These are phyloP conservation scores for Brachyhypopomus gauderio DNA, from an alignment of 2,113 vertebrate species.

Conservation along the genomic window DNA sequence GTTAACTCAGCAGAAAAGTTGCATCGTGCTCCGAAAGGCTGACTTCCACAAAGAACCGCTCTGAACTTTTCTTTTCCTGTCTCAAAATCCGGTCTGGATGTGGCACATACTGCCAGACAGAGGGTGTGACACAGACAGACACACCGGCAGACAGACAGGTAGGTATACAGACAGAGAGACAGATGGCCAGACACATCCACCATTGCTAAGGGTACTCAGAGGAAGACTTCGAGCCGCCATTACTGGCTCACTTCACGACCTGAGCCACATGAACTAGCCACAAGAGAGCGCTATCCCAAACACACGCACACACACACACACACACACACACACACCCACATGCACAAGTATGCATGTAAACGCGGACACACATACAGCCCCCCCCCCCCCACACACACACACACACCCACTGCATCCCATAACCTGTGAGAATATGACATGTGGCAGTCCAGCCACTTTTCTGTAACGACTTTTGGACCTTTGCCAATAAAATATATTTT, in stretches of 20 bases:
- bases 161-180: too few relatives aligned
- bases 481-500: too few relatives aligned
- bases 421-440: too few relatives aligned
- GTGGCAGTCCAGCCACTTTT: too few relatives aligned
- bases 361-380: too few relatives aligned
- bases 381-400: too few relatives aligned
- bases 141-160: slow-evolving; percentile 7
- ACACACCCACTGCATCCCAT: too few relatives aligned
- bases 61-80: slow-evolving; percentile 1
- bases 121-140: slow-evolving; percentile 27
- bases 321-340: neutral
- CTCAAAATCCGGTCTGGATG: slow-evolving; percentile 40
- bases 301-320: slow-evolving; percentile 19
- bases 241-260: slow-evolving; percentile 4
- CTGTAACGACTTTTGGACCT: too few relatives aligned
- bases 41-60: slow-evolving; percentile 34
- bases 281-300: neutral
- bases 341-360: neutral
- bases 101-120: too few relatives aligned
- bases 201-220: neutral
- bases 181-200: too few relatives aligned
- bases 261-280: slow-evolving; percentile 11
- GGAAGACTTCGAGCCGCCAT: neutral
- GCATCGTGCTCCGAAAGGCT: slow-evolving; percentile 54
- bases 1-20: slow-evolving; percentile 65